Conservation (phyloP, 2,113 vertebrate species). For the Mobula birostris region DNA sequence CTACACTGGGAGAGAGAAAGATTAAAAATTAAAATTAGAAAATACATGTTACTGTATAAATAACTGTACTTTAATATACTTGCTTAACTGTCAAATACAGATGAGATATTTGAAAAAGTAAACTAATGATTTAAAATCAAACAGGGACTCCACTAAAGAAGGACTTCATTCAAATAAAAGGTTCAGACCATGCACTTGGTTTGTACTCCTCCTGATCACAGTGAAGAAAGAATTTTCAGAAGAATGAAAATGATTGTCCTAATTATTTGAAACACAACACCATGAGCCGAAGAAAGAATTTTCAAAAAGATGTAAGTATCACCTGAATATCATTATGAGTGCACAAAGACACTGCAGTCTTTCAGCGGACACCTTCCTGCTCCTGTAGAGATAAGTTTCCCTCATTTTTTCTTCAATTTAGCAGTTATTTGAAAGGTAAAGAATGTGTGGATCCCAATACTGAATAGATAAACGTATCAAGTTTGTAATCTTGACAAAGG, state of each 20-base stretch:
- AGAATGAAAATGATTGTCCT: not conserved
- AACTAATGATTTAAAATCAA: not conserved
- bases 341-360: not conserved
- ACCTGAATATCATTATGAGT: slow-evolving; percentile 17
- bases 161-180: not conserved
- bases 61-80: not conserved
- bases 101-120: not conserved
- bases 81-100: not conserved
- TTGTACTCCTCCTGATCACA: not conserved
- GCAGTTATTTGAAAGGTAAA: not conserved
- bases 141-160: not conserved
- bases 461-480: not conserved
- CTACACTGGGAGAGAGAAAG: too few species aligned
- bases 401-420: not conserved
- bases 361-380: not conserved
- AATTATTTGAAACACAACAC: not conserved
- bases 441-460: not conserved
- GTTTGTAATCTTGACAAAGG: not conserved
- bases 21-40: too few species aligned
- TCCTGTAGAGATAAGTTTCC: not conserved
- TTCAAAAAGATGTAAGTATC: slow-evolving; percentile 18
- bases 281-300: not conserved
- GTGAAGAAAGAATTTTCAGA: slow-evolving; percentile 17
- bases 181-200: not conserved
- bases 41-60: not conserved